Percentiles rank a stretch among this genome's conserved stretches.
These are phyloP conservation scores for Drosophila trapezifrons DNA, from an alignment of 1,140 invertebrate genomes.

Conservation along the genomic window DNA sequence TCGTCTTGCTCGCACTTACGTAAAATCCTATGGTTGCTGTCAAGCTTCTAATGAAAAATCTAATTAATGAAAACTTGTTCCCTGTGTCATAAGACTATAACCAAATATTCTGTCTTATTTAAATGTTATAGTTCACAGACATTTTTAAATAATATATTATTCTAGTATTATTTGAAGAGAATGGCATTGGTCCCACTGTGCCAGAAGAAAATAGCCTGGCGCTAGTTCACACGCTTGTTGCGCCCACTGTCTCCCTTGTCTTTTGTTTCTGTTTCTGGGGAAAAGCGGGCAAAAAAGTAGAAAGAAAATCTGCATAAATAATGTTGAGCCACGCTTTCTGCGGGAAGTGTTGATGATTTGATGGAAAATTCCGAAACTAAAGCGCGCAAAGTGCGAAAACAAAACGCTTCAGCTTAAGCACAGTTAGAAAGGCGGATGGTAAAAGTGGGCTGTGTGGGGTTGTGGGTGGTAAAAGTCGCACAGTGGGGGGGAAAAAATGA, in stretches of 20 bases:
- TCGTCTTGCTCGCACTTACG: no score
- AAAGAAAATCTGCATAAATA: slow-evolving; percentile 75
- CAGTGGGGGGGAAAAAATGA: not conserved
- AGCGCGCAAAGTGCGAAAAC: slow-evolving; percentile 59
- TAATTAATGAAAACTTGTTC: no score
- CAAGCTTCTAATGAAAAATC: no score
- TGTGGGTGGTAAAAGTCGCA: not conserved
- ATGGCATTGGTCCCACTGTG: slow-evolving; percentile 34
- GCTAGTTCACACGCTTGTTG: slow-evolving; percentile 79
- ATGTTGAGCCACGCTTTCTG: slow-evolving; percentile 64
- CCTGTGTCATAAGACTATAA: no score
- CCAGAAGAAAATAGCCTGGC: slow-evolving; percentile 24
- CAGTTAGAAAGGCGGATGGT: slow-evolving; percentile 23
- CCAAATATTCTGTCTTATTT: no score
- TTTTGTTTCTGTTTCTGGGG: slow-evolving; percentile 58
- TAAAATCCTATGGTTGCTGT: no score
- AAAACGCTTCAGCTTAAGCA: slow-evolving; percentile 46
- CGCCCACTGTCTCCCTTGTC: slow-evolving; percentile 50
- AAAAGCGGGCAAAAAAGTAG: slow-evolving; percentile 20
- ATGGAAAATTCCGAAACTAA: slow-evolving; percentile 70
- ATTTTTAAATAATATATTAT: no score
- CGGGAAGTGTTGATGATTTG: slow-evolving; percentile 76
- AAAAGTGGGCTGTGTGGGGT: slow-evolving; percentile 4
- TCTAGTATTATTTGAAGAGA: no score
- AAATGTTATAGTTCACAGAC: no score